Base-by-base conservation (phyloP, 1,140 invertebrate species). In the Goniozus legneri region DNA sequence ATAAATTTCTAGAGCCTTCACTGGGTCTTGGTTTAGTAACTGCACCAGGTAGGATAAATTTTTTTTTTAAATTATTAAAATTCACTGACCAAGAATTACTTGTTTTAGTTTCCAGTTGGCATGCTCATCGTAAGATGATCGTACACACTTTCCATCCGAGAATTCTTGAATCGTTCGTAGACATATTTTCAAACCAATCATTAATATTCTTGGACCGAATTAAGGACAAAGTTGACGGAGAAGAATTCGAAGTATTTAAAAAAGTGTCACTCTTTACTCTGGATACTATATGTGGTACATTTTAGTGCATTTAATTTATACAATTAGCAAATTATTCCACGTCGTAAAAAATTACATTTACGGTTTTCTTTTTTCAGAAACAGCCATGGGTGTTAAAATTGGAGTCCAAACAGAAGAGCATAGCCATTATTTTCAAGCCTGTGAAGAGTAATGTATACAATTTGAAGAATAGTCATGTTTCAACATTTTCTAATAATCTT, bases 101-200 rank as follows among this genome's bases (percentile, higher is more conserved):
- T 38, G 18, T 27, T 72, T 70, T 27, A 81, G 85, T 84, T 33
- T 67, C 77, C 0, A 80, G 85, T 74, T 91, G 88, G 89, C 78
- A 79, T 37, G 60, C 66, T 2, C 76, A 87, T 47, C 74, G 89
- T 7, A 86, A 84, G 60, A 64, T 89, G 15, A 71, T 91, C 3
- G 83, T 86, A 3, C 88, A 89, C 3, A 82, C 87, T 8, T 91
- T 91, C 65, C 84, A 89, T 69, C 85, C 86, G 56, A 80, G 80
- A 50, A 86, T 91, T 44, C 72, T 91, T 8, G 82, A 89, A 56
- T 80, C 85, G 42, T 91, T 89, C 62, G 64, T 89, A 2, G 78
- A 81, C 6, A 77, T 88, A 7, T 88, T 91, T 58, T 84, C 85
- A 36, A 75, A 82, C 44, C 84, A 90, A 61, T 75, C 79, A 3